Evolutionary conservation across 2,113 vertebrate species (phyloP).

Genomic region (Meleagris gallopavo): DNA sequence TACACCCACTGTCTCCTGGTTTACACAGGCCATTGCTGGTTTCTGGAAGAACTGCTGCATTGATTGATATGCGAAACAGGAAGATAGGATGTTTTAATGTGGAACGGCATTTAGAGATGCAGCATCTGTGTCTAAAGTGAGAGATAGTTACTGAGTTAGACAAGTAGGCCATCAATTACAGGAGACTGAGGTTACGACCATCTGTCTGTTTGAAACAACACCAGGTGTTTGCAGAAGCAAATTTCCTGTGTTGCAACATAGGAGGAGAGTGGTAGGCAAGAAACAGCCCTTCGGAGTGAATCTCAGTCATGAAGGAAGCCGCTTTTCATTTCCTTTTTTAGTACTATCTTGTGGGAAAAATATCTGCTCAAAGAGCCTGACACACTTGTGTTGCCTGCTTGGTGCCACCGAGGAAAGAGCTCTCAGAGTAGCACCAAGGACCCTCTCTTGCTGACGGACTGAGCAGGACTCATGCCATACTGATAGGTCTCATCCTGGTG

Average conservation of each 20-base stretch:
- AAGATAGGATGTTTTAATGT: slow-evolving; percentile 55
- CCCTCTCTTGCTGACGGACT: accelerated
- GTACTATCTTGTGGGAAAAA: slow-evolving; percentile 14
- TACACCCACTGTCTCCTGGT: slow-evolving; percentile 52
- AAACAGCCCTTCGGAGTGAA: slow-evolving; percentile 19
- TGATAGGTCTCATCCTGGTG: not conserved
- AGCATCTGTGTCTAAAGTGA: slow-evolving; percentile 64
- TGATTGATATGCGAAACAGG: slow-evolving; percentile 57
- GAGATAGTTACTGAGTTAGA: slow-evolving; percentile 63
- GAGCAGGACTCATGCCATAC: not conserved
- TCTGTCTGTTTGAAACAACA: slow-evolving; percentile 72
- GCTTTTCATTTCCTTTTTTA: slow-evolving; percentile 58
- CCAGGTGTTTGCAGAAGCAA: slow-evolving; percentile 74
- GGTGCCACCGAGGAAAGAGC: accelerated
- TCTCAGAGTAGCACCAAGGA: not conserved
- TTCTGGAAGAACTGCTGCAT: slow-evolving; percentile 29
- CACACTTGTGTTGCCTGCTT: not conserved
- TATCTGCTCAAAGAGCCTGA: not conserved
- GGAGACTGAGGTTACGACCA: slow-evolving; percentile 68
- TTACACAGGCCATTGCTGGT: slow-evolving; percentile 54
- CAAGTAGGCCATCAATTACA: slow-evolving; percentile 72
- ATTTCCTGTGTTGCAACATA: slow-evolving; percentile 73
- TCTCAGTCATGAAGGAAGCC: slow-evolving; percentile 1
- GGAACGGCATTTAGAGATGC: slow-evolving; percentile 12
- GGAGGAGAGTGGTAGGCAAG: slow-evolving; percentile 26